Evolutionary conservation across 2,888 invertebrate genomes (phyloP), one percentile per base, ranked within the genome.

Genomic region (Rhopalosiphum nymphaeae): DNA sequence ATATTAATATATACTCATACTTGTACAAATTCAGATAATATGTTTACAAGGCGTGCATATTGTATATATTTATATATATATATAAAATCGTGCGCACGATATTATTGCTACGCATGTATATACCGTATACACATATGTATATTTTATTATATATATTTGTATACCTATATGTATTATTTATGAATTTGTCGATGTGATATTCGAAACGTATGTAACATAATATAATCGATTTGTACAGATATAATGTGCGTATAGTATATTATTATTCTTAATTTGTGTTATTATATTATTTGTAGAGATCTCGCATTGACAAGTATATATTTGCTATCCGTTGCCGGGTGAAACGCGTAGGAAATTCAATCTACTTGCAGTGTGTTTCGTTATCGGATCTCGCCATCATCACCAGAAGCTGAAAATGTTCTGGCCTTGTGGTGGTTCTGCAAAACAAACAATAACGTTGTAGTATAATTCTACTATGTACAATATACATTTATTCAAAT

Each of bases 331-430:
- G 53, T 93, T 78, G 78, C 44, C 56, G 44, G 53, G 10, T 67
- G 42, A 89, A 56, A 93, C 67, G 93, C 57, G 29, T 92, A 92
- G 92, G 93, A 89, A 57, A 94, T 46, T 94, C 93, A 49, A 91
- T 42, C 56, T 57, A 85, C 57, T 92, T 42, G 84, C 42, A 46
- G 16, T n/a, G n/a, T 53, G 36, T 49, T 46, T 84, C 53, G 42
- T 91, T 36, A 42, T 85, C 53, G 25, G 53, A 29, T 49, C 29
- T 36, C 26, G 36, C 86, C 36, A 9, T 67, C 78, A 78, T 46
- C 44, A 94, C 93, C 93, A 94, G 46, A 94, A 91, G 42, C 85
- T 89, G 90, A 94, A 94, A 29, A 94, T n/a, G 67, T 61, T 90
- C 57, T 89, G 85, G 46, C 25, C 61, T 46, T 42, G 93, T 56